Evolutionary conservation across 2,888 invertebrate genomes (phyloP).

Genomic region (Teleiodes luculella): DNA sequence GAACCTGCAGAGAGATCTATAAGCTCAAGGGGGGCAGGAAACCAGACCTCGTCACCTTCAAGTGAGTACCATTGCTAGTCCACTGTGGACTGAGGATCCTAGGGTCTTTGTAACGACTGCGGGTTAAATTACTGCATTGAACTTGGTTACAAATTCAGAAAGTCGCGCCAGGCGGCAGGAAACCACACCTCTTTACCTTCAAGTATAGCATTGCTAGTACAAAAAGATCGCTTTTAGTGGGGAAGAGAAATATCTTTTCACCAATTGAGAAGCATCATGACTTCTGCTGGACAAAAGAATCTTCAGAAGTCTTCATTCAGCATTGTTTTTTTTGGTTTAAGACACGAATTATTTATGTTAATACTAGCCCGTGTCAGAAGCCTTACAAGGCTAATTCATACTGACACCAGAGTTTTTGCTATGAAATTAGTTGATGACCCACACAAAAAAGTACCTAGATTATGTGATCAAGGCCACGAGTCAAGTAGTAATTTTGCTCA

Average conservation of each 20-base stretch:
- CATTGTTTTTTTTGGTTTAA: too few species aligned
- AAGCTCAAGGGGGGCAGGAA: slow-evolving; percentile 91
- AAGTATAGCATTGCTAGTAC: slow-evolving; percentile 85
- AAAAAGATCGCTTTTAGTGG: too few species aligned
- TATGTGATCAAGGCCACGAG: not conserved
- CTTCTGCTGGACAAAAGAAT: too few species aligned
- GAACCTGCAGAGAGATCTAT: slow-evolving; percentile 94
- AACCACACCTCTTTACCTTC: slow-evolving; percentile 94
- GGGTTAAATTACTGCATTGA: slow-evolving; percentile 89
- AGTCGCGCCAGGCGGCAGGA: slow-evolving; percentile 89
- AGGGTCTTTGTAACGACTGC: slow-evolving; percentile 83
- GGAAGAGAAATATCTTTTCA: too few species aligned
- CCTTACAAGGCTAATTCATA: too few species aligned
- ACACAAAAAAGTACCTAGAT: not conserved
- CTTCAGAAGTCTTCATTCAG: too few species aligned
- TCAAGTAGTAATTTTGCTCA: not conserved
- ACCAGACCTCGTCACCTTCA: slow-evolving; percentile 94
- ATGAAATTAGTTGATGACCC: too few species aligned
- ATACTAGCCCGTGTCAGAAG: too few species aligned
- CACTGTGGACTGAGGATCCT: too few species aligned
- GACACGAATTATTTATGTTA: too few species aligned
- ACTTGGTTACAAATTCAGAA: slow-evolving; percentile 95
- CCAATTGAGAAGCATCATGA: too few species aligned
- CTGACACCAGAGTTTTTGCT: too few species aligned
- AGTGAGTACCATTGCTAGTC: slow-evolving; percentile 80